Evolutionary conservation across 2,797 vertebrate species (phyloP).

Genomic region (Emys orbicularis): DNA sequence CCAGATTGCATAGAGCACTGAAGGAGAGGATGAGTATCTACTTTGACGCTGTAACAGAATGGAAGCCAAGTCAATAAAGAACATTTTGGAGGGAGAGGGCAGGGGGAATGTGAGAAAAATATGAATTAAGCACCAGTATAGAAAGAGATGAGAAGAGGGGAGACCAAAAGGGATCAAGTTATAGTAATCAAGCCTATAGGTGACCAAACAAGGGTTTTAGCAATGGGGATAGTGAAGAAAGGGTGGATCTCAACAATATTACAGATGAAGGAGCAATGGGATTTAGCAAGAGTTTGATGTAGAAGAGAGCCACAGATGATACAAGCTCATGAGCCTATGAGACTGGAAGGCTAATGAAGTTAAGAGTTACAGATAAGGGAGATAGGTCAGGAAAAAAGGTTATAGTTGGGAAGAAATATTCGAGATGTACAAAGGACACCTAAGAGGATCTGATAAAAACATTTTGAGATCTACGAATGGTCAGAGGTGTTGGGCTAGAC

Average conservation of each 20-base stretch:
- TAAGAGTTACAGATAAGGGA: background rate
- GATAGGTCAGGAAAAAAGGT: background rate
- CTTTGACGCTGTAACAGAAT: constrained; percentile 43
- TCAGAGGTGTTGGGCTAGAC: background rate
- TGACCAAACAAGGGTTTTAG: background rate
- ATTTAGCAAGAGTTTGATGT: background rate
- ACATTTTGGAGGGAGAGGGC: rapidly evolving
- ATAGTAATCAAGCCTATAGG: background rate
- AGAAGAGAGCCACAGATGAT: background rate
- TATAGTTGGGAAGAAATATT: background rate
- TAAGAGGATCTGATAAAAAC: background rate
- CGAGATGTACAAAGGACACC: background rate
- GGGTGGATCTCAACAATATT: background rate
- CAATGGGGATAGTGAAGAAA: background rate
- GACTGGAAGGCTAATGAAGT: background rate
- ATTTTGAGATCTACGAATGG: background rate
- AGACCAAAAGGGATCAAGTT: background rate
- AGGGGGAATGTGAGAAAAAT: background rate
- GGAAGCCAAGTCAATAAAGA: background rate
- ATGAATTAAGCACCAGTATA: background rate
- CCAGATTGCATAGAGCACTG: constrained; percentile 35
- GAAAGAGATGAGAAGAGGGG: background rate
- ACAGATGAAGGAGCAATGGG: background rate
- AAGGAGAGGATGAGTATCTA: constrained; percentile 21
- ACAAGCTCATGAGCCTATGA: background rate